phyloP scores from a whole-genome alignment of 2,113 vertebrate species.

The Centropus unirufus region DNA sequence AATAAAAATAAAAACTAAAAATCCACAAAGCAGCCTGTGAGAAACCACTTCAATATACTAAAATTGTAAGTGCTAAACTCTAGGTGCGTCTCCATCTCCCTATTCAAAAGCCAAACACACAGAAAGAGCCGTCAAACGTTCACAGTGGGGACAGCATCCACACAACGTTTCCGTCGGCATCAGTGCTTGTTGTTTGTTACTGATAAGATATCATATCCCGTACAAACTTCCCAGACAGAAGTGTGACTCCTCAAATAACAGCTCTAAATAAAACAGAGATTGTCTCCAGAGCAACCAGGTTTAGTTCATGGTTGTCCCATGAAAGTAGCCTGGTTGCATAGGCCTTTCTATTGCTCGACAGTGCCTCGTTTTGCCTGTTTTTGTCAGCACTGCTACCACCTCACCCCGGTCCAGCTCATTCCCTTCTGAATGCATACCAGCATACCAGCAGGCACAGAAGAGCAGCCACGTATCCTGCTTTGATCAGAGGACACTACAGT shows the following conservation, averaged over 20 bases:
- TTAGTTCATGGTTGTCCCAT: neutral
- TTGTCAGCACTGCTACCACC: neutral
- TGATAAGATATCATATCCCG: fast-evolving
- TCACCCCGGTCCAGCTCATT: fast-evolving
- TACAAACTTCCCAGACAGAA: neutral
- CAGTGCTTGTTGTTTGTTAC: neutral
- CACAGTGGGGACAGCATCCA: neutral
- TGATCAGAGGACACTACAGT: neutral
- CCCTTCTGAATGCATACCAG: too few species aligned
- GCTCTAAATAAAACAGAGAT: neutral
- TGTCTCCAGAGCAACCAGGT: neutral
- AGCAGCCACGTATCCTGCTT: neutral
- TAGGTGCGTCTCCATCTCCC: neutral
- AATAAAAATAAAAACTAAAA: neutral
- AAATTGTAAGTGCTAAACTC: neutral
- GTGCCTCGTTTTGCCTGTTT: neutral
- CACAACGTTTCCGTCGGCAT: neutral
- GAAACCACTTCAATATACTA: neutral
- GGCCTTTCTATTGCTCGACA: neutral
- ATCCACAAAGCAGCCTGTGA: neutral
- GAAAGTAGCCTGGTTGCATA: neutral
- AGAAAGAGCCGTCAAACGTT: neutral
- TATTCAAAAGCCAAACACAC: fast-evolving
- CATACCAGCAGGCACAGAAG: too few species aligned
- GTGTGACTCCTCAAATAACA: neutral